These are phyloP conservation scores for Cyclopterus lumpus DNA, from an alignment of 2,797 vertebrate genomes.

Conservation along the genomic window DNA sequence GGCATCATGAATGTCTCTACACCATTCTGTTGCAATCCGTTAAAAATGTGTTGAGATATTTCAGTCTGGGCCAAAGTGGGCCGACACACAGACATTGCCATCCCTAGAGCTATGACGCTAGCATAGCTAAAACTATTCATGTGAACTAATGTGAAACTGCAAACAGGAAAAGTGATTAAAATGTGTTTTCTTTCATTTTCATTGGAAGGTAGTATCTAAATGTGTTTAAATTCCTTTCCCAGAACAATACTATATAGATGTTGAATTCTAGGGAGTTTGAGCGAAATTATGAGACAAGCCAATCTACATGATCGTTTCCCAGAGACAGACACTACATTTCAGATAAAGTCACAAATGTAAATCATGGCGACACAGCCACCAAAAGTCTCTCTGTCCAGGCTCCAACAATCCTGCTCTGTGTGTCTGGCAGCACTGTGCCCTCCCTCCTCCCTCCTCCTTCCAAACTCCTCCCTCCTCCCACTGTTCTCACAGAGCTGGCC, in stretches of 20 bases:
- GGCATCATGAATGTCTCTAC: background rate
- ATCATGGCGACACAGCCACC: slow-evolving; percentile 34
- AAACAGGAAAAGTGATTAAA: background rate
- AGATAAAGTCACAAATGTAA: slow-evolving; percentile 51
- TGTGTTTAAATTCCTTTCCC: background rate
- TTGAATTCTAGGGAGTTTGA: slow-evolving; percentile 10
- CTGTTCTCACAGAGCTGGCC: slow-evolving; percentile 60
- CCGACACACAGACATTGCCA: background rate
- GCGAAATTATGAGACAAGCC: background rate
- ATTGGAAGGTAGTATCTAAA: background rate
- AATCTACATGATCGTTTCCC: slow-evolving; percentile 22
- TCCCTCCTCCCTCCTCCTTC: slow-evolving; percentile 51
- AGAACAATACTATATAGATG: background rate
- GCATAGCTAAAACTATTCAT: background rate
- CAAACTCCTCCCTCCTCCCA: slow-evolving; percentile 55
- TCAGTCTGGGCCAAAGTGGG: background rate
- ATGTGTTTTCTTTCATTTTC: background rate
- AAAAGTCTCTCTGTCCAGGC: slow-evolving; percentile 58
- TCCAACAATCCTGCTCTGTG: slow-evolving; percentile 57
- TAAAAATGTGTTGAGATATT: background rate
- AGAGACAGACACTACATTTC: slow-evolving; percentile 24
- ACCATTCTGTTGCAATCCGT: background rate
- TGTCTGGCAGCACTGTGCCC: slow-evolving; percentile 59
- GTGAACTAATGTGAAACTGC: background rate
- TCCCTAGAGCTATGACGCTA: background rate